Percentiles rank a stretch among this genome's conserved stretches.
phyloP scores from a whole-genome alignment of 2,113 vertebrate species.

The Daphoenositta chrysoptera region DNA sequence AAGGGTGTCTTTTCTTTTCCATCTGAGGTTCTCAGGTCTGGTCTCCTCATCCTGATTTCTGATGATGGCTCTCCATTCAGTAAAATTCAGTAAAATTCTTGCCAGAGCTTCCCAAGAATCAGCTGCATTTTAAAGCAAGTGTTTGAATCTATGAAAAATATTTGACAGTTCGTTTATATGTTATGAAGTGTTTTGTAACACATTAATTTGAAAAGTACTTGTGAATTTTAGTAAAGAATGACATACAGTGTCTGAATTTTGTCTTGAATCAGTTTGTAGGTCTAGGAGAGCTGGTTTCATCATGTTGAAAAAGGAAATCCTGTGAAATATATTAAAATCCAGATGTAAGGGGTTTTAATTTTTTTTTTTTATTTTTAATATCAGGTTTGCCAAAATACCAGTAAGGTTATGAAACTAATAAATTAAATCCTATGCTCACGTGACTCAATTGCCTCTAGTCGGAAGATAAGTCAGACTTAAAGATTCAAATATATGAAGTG shows the following conservation, averaged over 20 bases:
- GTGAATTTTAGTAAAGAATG: background rate
- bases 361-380: background rate
- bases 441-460: slow-evolving; percentile 31
- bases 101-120: background rate
- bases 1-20: background rate
- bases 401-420: slow-evolving; percentile 56
- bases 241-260: background rate
- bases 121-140: background rate
- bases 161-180: background rate
- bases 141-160: background rate
- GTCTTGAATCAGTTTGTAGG: background rate
- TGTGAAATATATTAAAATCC: slow-evolving; percentile 59
- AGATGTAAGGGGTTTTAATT: background rate
- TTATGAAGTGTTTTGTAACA: background rate
- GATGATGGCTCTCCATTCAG: background rate
- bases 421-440: slow-evolving; percentile 37
- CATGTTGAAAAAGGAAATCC: slow-evolving; percentile 34
- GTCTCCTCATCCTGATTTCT: background rate
- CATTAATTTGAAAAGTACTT: background rate
- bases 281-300: slow-evolving; percentile 1
- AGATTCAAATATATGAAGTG: slow-evolving; percentile 59
- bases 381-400: slow-evolving; percentile 51
- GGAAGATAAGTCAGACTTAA: slow-evolving; percentile 49
- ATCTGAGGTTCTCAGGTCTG: background rate
- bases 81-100: background rate